These are phyloP conservation scores for Drosophila bunnanda DNA, from an alignment of 2,888 invertebrate genomes.

Conservation along the genomic window DNA sequence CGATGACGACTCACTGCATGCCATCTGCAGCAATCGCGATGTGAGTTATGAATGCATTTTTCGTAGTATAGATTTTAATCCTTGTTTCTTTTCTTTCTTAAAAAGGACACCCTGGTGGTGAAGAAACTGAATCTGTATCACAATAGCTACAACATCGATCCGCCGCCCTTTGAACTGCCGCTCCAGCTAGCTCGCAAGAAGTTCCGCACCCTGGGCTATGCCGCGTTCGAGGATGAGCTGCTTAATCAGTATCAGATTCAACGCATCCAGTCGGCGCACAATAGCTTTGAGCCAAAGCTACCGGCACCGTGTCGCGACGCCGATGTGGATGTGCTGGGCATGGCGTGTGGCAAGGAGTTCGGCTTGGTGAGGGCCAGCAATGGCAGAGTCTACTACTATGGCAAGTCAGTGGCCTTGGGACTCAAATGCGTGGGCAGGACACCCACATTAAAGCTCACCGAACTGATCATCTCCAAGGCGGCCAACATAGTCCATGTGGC, in stretches of 20 bases:
- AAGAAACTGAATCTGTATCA: slow-evolving; percentile 87
- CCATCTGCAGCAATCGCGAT: slow-evolving; percentile 92
- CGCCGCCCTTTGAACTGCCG: slow-evolving; percentile 87
- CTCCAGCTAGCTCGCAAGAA: slow-evolving; percentile 92
- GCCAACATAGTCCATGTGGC: slow-evolving; percentile 91
- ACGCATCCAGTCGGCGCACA: slow-evolving; percentile 85
- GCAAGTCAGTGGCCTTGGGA: slow-evolving; percentile 94
- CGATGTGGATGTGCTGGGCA: slow-evolving; percentile 91
- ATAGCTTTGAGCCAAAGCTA: slow-evolving; percentile 87
- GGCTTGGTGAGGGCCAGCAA: slow-evolving; percentile 92
- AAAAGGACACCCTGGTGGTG: slow-evolving; percentile 91
- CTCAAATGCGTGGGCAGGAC: slow-evolving; percentile 87
- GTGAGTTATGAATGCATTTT: slow-evolving; percentile 85
- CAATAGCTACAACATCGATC: slow-evolving; percentile 73
- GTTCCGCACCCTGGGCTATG: slow-evolving; percentile 90
- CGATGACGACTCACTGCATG: slow-evolving; percentile 91
- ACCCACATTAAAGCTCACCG: slow-evolving; percentile 85
- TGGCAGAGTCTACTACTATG: slow-evolving; percentile 95
- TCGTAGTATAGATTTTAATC: background rate
- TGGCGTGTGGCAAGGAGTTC: slow-evolving; percentile 96
- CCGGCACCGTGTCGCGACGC: slow-evolving; percentile 88
- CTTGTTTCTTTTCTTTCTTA: background rate
- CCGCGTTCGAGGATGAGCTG: slow-evolving; percentile 89
- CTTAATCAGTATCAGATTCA: slow-evolving; percentile 85
- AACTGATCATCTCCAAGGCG: slow-evolving; percentile 88